Evolutionary conservation across 1,140 invertebrate species (phyloP), one percentile per base, ranked within the genome.

Genomic region (Zaprionus inermis): DNA sequence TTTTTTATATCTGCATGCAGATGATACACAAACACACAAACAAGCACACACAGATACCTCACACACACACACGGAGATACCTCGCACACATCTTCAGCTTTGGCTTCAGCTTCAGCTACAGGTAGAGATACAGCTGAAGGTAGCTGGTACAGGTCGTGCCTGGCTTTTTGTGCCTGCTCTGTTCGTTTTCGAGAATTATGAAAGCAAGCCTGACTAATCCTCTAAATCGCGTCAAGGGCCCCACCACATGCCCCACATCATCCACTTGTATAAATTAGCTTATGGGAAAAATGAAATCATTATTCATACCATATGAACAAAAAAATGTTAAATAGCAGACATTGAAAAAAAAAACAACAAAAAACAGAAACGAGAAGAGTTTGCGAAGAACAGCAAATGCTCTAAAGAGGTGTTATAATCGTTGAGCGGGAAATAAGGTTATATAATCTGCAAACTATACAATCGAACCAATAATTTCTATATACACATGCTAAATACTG

Each of bases 181-280:
- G 63, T 60, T 67, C 46, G 28, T 38, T 74, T 88, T 86, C 57
- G 73, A 79, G 83, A 91, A 88, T 85, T 91, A 91, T 91, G 90
- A 84, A 91, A 89, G 84, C 76, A 90, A 91, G 81, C 89, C 89
- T 91, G 89, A 91, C 89, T 91, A 91, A 91, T 91, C 89, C 89
- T 82, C 89, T 91, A 91, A 91, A 91, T 90, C 89, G 84, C 77
- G 56, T 66, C 82, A 88, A 86, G 83, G 76, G 80, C 83, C 79
- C 83, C 24, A 28, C 79, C 57, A 64, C 52, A 70, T 88, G 83
- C 79, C 79, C 83, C 79, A 59, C 68, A 64, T 60, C 68, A 64
- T 60, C 59, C 67, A 91, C 89, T 89, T 88, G 81, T 91, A 88
- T 91, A 91, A 91, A 91, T 91, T 91, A 91, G 89, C 84, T 84